Conservation (phyloP, 1,140 invertebrate species). For the Microvelia longipes region DNA sequence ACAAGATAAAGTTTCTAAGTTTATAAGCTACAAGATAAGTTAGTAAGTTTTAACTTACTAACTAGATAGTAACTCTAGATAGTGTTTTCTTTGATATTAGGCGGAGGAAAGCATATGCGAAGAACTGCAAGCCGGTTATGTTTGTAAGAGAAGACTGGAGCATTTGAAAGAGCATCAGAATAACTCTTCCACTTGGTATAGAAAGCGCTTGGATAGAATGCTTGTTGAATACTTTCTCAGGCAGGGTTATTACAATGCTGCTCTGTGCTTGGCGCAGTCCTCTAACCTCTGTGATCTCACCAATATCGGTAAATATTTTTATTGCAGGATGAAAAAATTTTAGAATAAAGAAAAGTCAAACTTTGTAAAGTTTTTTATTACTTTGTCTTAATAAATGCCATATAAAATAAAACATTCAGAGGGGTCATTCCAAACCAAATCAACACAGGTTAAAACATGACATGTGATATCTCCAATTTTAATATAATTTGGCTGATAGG, state of each 20-base stretch:
- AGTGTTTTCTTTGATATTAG: too few species aligned
- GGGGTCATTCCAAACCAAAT: neutral
- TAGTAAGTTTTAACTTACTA: too few species aligned
- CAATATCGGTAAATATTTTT: constrained; percentile 57
- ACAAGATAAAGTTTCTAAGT: too few species aligned
- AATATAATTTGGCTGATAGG: too few species aligned
- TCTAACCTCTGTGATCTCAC: constrained; percentile 75
- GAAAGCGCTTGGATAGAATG: constrained; percentile 80
- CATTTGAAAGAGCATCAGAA: constrained; percentile 70
- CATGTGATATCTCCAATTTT: too few species aligned
- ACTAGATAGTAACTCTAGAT: too few species aligned
- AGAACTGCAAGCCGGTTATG: constrained; percentile 70
- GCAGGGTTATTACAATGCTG: constrained; percentile 88
- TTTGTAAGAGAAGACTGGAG: constrained; percentile 78
- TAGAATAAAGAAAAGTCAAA: too few species aligned
- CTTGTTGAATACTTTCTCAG: constrained; percentile 92
- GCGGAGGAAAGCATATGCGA: constrained; percentile 83
- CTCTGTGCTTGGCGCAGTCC: constrained; percentile 65
- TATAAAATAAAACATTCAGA: neutral
- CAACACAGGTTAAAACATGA: too few species aligned
- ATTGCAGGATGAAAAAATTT: too few species aligned
- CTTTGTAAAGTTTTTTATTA: too few species aligned
- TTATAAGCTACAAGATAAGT: too few species aligned
- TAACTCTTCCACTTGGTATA: constrained; percentile 55
- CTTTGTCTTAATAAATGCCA: too few species aligned